A percentile compares a stretch with the other conserved stretches of the same genome.
These are phyloP conservation scores for Andrena camellia DNA, from an alignment of 2,888 invertebrate genomes.

Conservation along the genomic window DNA sequence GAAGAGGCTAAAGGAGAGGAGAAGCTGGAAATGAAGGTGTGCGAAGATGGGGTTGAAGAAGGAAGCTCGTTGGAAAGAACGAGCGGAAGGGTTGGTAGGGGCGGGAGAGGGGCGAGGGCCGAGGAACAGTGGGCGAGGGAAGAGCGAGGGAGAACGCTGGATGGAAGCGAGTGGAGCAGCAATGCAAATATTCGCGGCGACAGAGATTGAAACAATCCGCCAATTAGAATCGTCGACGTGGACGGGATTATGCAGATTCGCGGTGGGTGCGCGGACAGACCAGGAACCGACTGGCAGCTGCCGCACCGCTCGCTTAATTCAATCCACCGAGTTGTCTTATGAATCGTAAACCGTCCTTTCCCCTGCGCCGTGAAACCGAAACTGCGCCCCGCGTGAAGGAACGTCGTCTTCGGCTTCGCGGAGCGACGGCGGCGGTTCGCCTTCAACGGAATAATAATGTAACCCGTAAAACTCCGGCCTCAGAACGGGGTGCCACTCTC, in stretches of 20 bases:
- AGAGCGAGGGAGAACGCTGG: not conserved
- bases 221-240: constrained; percentile 84
- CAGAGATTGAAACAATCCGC: constrained; percentile 85
- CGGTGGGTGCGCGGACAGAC: constrained; percentile 74
- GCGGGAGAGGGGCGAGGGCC: constrained; percentile 20
- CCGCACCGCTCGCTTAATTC: constrained; percentile 82
- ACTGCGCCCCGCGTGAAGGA: constrained; percentile 47
- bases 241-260: constrained; percentile 84
- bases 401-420: not conserved
- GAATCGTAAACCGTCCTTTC: constrained; percentile 82
- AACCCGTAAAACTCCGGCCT: constrained; percentile 66
- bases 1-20: too few species aligned
- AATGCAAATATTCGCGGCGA: constrained; percentile 80
- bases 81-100: constrained; percentile 12
- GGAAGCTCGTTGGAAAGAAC: constrained; percentile 39
- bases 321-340: constrained; percentile 84
- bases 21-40: too few species aligned
- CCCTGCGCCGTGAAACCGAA: constrained; percentile 74
- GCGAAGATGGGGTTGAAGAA: constrained; percentile 10
- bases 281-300: constrained; percentile 80
- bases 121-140: constrained; percentile 9
- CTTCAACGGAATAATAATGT: constrained; percentile 73
- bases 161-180: constrained; percentile 58
- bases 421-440: constrained; percentile 38
- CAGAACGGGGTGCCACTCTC: constrained; percentile 8